Evolutionary conservation across 2,888 invertebrate genomes (phyloP).

Genomic region (Drosophila acutilabella): DNA sequence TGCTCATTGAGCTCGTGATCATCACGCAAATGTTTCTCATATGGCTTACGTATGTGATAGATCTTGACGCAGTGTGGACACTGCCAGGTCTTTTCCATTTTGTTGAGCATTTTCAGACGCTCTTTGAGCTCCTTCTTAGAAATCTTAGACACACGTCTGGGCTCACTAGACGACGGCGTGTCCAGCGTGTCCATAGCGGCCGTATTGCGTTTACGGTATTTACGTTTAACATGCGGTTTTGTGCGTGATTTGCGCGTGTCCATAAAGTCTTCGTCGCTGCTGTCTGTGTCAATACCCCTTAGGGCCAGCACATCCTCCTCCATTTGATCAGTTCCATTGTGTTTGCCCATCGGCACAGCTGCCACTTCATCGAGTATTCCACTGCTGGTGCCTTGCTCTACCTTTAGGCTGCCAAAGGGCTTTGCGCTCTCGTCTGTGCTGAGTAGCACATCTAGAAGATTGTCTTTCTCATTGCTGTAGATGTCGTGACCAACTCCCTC

Average conservation of each 20-base stretch:
- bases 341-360: slow-evolving; percentile 69
- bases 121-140: slow-evolving; percentile 77
- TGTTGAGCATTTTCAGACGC: slow-evolving; percentile 78
- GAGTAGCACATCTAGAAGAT: slow-evolving; percentile 76
- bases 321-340: slow-evolving; percentile 52
- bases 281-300: slow-evolving; percentile 48
- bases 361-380: slow-evolving; percentile 78
- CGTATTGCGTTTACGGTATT: slow-evolving; percentile 64
- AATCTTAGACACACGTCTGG: slow-evolving; percentile 76
- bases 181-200: slow-evolving; percentile 30
- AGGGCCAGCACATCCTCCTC: slow-evolving; percentile 75
- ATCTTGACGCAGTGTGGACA: slow-evolving; percentile 83
- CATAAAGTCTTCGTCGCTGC: slow-evolving; percentile 37
- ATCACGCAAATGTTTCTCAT: slow-evolving; percentile 82
- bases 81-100: slow-evolving; percentile 80
- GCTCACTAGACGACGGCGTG: slow-evolving; percentile 14
- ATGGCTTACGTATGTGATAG: slow-evolving; percentile 83
- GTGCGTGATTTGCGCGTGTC: slow-evolving; percentile 23
- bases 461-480: slow-evolving; percentile 79
- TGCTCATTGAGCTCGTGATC: slow-evolving; percentile 77
- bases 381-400: slow-evolving; percentile 54
- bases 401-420: slow-evolving; percentile 71
- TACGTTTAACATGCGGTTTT: slow-evolving; percentile 58
- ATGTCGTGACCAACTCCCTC: slow-evolving; percentile 68
- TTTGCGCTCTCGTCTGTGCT: slow-evolving; percentile 63